Evolutionary conservation across 2,888 invertebrate species (phyloP), one percentile per base, ranked within the genome.

Genomic region (Meliscaeva auricollis): DNA sequence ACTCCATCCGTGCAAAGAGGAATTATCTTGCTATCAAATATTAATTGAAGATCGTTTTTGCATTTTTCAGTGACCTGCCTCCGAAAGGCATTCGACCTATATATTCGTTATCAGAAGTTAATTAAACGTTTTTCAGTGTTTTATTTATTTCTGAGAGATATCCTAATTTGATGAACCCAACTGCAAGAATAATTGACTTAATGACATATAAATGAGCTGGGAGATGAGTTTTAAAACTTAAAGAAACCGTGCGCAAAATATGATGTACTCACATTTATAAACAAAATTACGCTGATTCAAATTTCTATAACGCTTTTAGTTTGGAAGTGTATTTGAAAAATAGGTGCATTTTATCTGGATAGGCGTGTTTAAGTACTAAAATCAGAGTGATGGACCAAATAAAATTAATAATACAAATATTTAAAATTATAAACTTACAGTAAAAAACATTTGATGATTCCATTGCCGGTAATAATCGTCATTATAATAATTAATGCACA

Each of bases 401-500:
- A 44, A 44, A 5, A 3, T 44, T 15, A 9, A 7, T 1, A 11
- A 11, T 3, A n/a, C 5, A 20, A 6, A 38, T 2, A 13, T 9
- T 38, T 38, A 7, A 46, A 22, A 26, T 9, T 3, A 2, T 30
- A 41, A 7, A 90, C 90, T 91, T 89, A 93, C 93, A 88, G 94
- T 93, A 89, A 94, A 94, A 90, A 95, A 94, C 87, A 95, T 90
- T 89, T 95, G 95, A 90, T 95, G 95, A 89, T 94, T 94, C 95
- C 95, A 95, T 89, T 95, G 95, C 22, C 93, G 93, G 90, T 95
- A 95, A 89, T 94, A 95, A 87, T 95, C 95, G 87, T 95, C 95
- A 88, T 95, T 95, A 93, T 94, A 95, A 89, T 95, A 95, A 90
- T 95, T 95, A 81, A 95, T 93, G 88, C 94, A 95, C 69, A 93